Conservation (phyloP, 1,140 invertebrate species). For the Parapsyche elsis region DNA sequence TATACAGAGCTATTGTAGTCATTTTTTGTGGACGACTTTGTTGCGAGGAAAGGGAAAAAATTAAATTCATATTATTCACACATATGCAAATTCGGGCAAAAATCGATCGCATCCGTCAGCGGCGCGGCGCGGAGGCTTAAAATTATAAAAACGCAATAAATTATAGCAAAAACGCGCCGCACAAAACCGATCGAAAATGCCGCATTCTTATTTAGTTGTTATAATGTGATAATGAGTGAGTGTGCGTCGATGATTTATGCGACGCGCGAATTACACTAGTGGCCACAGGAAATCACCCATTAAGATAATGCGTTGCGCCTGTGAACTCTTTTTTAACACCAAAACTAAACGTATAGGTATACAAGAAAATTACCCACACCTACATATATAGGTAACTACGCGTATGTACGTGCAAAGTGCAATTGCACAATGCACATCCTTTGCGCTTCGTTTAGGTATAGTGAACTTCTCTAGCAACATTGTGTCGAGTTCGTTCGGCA, state of each 20-base stretch:
- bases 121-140: not conserved
- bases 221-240: constrained; percentile 30
- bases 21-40: too few species aligned
- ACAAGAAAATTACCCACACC: not conserved
- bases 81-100: not conserved
- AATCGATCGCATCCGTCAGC: constrained; percentile 16
- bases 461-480: too few species aligned
- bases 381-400: not conserved
- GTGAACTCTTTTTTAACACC: not conserved
- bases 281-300: constrained; percentile 1
- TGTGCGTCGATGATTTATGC: constrained; percentile 17
- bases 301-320: constrained; percentile 4
- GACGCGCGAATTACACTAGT: constrained; percentile 7
- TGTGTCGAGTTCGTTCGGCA: not conserved
- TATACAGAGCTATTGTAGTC: too few species aligned
- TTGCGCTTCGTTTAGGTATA: too few species aligned
- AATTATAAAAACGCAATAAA: constrained; percentile 9
- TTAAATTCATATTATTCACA: not conserved
- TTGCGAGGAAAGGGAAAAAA: too few species aligned
- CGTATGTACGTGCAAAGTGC: not conserved
- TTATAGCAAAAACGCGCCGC: not conserved
- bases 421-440: too few species aligned
- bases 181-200: constrained; percentile 10
- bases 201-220: constrained; percentile 21
- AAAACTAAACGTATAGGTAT: not conserved